Conservation (phyloP, 2,888 invertebrate species). For the Atherix ibis region DNA sequence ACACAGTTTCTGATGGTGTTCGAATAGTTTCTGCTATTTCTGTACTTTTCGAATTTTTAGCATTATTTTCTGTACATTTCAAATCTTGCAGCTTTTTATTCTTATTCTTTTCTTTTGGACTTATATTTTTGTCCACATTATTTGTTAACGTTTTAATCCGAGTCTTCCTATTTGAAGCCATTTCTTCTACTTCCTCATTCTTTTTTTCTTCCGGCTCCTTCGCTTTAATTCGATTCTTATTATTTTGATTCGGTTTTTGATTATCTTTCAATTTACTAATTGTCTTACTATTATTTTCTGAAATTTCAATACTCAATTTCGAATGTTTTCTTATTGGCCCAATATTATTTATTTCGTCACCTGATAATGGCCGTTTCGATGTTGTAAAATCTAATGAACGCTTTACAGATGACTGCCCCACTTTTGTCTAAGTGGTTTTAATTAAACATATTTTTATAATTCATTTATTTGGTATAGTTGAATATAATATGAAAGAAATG, state of each 20-base stretch:
- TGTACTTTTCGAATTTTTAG: conserved; percentile 2
- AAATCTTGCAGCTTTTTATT: too few species aligned
- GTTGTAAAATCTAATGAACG: too few species aligned
- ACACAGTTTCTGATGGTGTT: conserved; percentile 1
- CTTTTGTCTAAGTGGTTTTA: too few species aligned
- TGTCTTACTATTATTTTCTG: conserved; percentile 4
- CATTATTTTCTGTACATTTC: too few species aligned
- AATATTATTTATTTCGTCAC: conserved; percentile 1
- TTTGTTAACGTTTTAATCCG: too few species aligned
- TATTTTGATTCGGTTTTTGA: background rate
- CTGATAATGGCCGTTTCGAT: conserved; percentile 3
- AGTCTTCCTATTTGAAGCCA: too few species aligned
- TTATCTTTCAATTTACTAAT: background rate
- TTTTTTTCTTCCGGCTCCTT: background rate
- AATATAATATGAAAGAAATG: too few species aligned
- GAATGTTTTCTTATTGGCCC: conserved; percentile 5
- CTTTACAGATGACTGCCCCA: too few species aligned
- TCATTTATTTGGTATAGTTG: too few species aligned
- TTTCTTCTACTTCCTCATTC: background rate
- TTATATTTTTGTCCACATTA: too few species aligned
- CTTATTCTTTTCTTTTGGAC: too few species aligned
- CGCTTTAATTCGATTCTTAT: background rate
- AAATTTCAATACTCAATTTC: conserved; percentile 6
- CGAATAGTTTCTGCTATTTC: conserved; percentile 6
- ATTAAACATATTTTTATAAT: too few species aligned